Conservation (phyloP, 2,797 vertebrate genomes). For the Argya squamiceps region DNA sequence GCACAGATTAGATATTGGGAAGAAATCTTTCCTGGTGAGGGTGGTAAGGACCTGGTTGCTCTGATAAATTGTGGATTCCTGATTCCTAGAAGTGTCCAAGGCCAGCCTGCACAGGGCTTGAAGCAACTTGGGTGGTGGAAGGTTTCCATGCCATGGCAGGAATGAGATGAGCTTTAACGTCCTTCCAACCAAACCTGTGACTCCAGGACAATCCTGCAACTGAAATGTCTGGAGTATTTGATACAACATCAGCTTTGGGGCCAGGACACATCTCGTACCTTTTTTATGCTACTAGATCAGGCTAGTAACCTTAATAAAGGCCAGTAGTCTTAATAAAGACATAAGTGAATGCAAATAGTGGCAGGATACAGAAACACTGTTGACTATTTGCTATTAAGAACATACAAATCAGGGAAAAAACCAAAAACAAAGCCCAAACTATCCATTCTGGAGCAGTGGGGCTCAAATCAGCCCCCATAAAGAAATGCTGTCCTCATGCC, state of each 20-base stretch:
- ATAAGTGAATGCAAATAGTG: neutral
- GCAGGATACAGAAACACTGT: neutral
- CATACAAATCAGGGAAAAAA: neutral
- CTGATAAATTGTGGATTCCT: neutral
- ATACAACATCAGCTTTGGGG: too few species aligned
- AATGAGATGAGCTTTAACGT: neutral
- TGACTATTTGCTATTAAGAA: neutral
- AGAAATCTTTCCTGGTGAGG: neutral
- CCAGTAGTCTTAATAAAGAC: neutral
- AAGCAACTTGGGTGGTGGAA: neutral
- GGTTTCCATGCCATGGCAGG: neutral
- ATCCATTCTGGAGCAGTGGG: neutral
- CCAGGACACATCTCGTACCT: neutral
- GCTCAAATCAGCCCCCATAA: neutral
- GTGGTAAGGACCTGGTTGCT: neutral
- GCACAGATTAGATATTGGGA: neutral
- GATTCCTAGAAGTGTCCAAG: neutral
- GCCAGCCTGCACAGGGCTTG: rapidly evolving
- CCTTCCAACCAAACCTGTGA: neutral
- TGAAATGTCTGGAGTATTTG: neutral
- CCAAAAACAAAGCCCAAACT: rapidly evolving
- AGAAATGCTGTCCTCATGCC: neutral
- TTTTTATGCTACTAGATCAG: neutral
- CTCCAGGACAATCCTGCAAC: neutral
- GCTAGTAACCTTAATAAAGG: neutral